Conservation (phyloP, 2,797 vertebrate species). For the Tauraco hartlaubi region DNA sequence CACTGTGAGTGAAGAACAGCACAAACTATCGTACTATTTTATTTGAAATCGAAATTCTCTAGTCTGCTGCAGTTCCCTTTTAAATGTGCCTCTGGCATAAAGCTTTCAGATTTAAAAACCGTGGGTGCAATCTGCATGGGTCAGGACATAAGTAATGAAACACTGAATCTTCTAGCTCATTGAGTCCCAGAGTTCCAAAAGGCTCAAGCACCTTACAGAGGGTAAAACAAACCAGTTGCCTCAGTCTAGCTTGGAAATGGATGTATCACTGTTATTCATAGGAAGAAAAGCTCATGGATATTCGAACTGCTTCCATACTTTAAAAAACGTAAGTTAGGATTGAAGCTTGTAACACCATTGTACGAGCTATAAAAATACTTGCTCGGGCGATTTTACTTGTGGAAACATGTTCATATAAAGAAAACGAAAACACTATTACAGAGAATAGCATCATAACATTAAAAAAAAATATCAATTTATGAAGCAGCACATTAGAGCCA, state of each 20-base stretch:
- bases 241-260: background rate
- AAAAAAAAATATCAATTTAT: background rate
- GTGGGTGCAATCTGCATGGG: background rate
- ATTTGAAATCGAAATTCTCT: slow-evolving; percentile 30
- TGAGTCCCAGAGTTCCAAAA: background rate
- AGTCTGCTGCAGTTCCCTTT: background rate
- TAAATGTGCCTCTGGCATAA: background rate
- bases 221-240: background rate
- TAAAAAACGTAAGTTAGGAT: background rate
- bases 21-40: slow-evolving; percentile 66
- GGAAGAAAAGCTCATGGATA: background rate
- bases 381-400: background rate
- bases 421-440: background rate
- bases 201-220: background rate
- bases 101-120: background rate
- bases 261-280: background rate
- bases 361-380: background rate
- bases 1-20: slow-evolving; percentile 70
- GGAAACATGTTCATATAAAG: background rate
- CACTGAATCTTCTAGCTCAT: background rate
- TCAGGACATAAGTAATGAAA: background rate
- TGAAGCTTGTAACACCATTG: background rate
- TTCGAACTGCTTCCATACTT: background rate
- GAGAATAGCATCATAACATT: background rate
- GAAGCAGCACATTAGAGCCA: background rate